A percentile compares a stretch with the other conserved stretches of the same genome.
Conservation (phyloP, 1,140 invertebrate species). For the Ptiloglossa arizonensis region DNA sequence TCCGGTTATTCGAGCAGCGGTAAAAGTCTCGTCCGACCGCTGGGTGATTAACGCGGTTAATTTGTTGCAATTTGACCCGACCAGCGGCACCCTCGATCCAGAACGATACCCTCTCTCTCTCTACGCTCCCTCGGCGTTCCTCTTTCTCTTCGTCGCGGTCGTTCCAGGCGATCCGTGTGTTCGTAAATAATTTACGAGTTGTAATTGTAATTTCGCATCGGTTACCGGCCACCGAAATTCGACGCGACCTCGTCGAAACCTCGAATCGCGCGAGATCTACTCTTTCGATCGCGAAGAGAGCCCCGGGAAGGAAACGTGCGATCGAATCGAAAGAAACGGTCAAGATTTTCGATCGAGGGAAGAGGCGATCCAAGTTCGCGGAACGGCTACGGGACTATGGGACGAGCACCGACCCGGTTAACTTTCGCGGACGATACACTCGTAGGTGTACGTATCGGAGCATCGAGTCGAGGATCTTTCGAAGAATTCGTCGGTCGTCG, state of each 20-base stretch:
- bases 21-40: constrained; percentile 59
- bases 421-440: not conserved
- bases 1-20: constrained; percentile 19
- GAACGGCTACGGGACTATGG: not conserved
- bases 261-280: constrained; percentile 1
- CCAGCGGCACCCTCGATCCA: constrained; percentile 48
- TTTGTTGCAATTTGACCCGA: constrained; percentile 68
- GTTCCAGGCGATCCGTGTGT: constrained; percentile 31
- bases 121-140: not conserved
- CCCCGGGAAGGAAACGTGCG: constrained; percentile 18
- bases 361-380: not conserved
- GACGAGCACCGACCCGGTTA: not conserved
- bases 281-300: no score
- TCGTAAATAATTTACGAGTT: constrained; percentile 63
- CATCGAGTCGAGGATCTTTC: not conserved
- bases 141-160: not conserved
- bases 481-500: not conserved
- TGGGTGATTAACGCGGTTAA: constrained; percentile 69
- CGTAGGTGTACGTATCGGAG: no score
- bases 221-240: constrained; percentile 9
- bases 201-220: constrained; percentile 59
- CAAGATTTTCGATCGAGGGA: constrained; percentile 18
- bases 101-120: constrained; percentile 11
- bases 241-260: not conserved
- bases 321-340: constrained; percentile 20